Percentiles rank a stretch among this genome's conserved stretches.
Conservation (phyloP, 2,797 vertebrate species). For the Todus mexicanus region DNA sequence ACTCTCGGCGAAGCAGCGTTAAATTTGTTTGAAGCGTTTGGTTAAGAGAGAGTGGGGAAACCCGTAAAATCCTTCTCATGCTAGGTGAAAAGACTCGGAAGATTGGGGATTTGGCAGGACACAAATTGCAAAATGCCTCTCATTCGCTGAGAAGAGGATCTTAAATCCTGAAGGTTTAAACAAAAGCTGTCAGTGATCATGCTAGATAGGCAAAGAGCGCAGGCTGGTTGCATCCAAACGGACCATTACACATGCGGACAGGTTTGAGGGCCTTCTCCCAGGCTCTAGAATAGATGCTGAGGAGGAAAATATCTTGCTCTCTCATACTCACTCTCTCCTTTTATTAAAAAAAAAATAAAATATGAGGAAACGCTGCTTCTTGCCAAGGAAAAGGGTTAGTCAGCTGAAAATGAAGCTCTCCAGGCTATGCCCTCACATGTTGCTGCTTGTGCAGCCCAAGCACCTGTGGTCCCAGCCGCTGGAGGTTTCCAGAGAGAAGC, state of each 20-base stretch:
- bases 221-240: neutral
- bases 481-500: neutral
- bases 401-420: constrained; percentile 8
- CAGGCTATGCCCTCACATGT: neutral
- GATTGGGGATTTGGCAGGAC: neutral
- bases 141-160: neutral
- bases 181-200: neutral
- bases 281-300: neutral
- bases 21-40: neutral
- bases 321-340: neutral
- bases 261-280: neutral
- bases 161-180: neutral
- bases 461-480: neutral
- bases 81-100: neutral
- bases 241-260: neutral
- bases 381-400: constrained; percentile 36
- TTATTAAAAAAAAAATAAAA: neutral
- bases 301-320: neutral
- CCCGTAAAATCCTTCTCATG: neutral
- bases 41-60: neutral
- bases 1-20: neutral
- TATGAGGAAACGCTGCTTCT: neutral
- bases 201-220: neutral
- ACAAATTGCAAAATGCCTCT: neutral
- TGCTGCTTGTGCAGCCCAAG: neutral